phyloP scores from a whole-genome alignment of 1,140 invertebrate species.

The Pseudomyrmex flavicornis region DNA sequence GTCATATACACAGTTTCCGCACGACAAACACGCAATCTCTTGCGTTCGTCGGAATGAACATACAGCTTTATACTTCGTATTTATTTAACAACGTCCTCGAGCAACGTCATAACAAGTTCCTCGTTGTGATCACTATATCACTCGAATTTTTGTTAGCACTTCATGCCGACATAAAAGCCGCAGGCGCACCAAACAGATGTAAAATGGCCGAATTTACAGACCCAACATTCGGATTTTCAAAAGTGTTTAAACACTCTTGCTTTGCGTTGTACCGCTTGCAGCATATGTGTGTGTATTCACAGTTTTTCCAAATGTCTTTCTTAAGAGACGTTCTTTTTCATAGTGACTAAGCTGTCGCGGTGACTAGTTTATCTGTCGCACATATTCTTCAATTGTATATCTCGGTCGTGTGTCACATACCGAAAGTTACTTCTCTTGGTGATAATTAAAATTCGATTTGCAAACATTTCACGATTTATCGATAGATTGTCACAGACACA shows the following conservation, averaged over 20 bases:
- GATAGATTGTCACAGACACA: not conserved
- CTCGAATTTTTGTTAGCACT: conserved; percentile 43
- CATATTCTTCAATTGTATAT: not conserved
- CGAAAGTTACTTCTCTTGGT: conserved; percentile 4
- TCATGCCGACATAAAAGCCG: conserved; percentile 32
- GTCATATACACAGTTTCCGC: conserved; percentile 28
- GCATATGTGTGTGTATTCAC: conserved; percentile 54
- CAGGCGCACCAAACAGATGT: conserved; percentile 34
- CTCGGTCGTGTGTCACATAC: conserved; percentile 23
- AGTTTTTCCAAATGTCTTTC: conserved; percentile 62
- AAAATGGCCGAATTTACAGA: conserved; percentile 68
- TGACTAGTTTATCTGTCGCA: not conserved
- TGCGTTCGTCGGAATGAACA: not conserved
- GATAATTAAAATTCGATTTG: conserved; percentile 39
- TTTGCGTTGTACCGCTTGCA: not conserved
- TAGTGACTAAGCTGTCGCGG: conserved; percentile 62
- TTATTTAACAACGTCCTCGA: conserved; percentile 20
- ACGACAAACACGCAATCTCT: not conserved
- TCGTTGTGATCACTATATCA: conserved; percentile 37
- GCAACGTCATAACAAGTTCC: conserved; percentile 33
- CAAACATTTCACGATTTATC: not conserved
- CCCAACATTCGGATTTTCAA: conserved; percentile 69
- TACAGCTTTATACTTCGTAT: conserved; percentile 14
- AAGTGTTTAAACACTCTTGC: conserved; percentile 69
- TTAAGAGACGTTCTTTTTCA: conserved; percentile 22